Conservation (phyloP, 2,113 vertebrate species). For the Nothoprocta pentlandii region DNA sequence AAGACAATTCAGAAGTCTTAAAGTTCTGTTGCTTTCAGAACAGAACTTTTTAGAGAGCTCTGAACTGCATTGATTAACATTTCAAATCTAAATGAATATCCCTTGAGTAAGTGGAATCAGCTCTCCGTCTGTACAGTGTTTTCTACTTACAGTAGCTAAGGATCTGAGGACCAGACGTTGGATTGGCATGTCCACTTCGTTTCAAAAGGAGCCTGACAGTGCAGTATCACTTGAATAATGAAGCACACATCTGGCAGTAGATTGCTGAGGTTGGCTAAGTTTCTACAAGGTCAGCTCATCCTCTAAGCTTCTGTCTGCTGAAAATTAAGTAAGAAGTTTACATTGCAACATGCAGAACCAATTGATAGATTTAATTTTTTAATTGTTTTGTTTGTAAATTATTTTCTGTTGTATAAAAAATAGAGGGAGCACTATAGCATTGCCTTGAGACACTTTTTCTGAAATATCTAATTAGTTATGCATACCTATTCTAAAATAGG, state of each 20-base stretch:
- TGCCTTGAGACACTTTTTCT: not conserved
- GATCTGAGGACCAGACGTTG: slow-evolving; percentile 51
- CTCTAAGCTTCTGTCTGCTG: slow-evolving; percentile 34
- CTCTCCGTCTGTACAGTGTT: slow-evolving; percentile 53
- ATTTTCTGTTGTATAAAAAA: not conserved
- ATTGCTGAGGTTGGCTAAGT: slow-evolving; percentile 64
- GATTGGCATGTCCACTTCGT: slow-evolving; percentile 65
- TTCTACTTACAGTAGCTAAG: slow-evolving; percentile 45
- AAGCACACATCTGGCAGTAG: slow-evolving; percentile 70
- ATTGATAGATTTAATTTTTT: not conserved
- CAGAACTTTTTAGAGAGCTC: slow-evolving; percentile 14
- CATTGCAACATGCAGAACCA: not conserved
- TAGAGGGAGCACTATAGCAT: not conserved
- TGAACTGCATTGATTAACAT: slow-evolving; percentile 63
- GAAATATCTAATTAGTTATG: not conserved
- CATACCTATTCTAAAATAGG: not conserved
- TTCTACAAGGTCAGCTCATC: slow-evolving; percentile 68
- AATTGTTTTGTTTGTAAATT: not conserved
- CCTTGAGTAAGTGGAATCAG: slow-evolving; percentile 43
- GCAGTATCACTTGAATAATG: slow-evolving; percentile 69
- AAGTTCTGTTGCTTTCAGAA: slow-evolving; percentile 9
- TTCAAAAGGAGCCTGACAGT: slow-evolving; percentile 69
- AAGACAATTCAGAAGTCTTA: not conserved
- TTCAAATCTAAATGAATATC: slow-evolving; percentile 60
- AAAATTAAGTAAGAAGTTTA: slow-evolving; percentile 42